Base-by-base conservation (phyloP, 2,888 invertebrate genomes). In the Drosophila demipolita region DNA sequence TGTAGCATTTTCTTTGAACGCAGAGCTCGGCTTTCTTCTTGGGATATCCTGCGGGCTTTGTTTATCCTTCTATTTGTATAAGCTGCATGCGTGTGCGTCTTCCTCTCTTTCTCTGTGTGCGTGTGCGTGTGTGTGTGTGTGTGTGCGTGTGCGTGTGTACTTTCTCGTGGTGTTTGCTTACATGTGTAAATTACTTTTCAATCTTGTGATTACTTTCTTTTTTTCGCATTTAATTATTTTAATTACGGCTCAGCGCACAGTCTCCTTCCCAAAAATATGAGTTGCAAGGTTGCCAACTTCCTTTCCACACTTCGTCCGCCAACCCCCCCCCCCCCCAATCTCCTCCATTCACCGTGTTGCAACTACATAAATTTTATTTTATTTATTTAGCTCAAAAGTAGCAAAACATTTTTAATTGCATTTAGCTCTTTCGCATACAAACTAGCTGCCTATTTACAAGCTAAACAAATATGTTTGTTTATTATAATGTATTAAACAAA, bases 151-250 rank as follows among this genome's bases (percentile, higher is more conserved):
- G 42, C 36, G 60, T 62, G 67, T 60, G 63, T 60, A 58, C 61
- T 59, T 57, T 26, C 67, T 48, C 49, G 66, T 65, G 78, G 88
- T 90, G 88, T 88, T 88, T 88, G 86, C 88, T 79, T 90, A 90
- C 85, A 88, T 84, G 83, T 83, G 87, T 83, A 84, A 84, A 84
- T 91, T 90, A 87, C 87, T 90, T 89, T 89, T 87, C 81, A 82
- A 90, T 89, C 83, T 85, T 84, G 85, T 83, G 87, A 87, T 91
- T 90, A 83, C 83, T 81, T 55, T 29, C 55, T 57, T 82, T 87
- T 81, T 82, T 87, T 78, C 64, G 72, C 87, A 89, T 91, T 91
- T 91, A 91, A 91, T 91, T 92, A 91, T 86, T 91, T 91, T 91
- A 91, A 91, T 91, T 91, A 92, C 88, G 87, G 42, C 74, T 71